These are phyloP conservation scores for Phania funesta DNA, from an alignment of 2,888 invertebrate genomes.

Conservation along the genomic window DNA sequence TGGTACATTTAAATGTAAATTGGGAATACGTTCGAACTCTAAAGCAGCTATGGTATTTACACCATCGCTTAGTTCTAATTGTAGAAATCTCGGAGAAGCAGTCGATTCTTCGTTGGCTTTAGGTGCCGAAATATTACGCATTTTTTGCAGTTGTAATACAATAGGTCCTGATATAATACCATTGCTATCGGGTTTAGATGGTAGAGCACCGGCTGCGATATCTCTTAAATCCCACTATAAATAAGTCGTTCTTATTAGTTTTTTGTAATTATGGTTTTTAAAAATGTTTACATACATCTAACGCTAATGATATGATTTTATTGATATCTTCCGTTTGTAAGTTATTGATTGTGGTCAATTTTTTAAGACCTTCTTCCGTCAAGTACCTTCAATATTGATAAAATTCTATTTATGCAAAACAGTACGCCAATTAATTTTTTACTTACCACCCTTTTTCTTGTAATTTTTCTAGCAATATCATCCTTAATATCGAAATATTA, in stretches of 20 bases:
- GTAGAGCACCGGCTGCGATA: constrained; percentile 87
- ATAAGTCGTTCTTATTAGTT: neutral
- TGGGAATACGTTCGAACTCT: constrained; percentile 87
- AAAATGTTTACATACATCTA: constrained; percentile 86
- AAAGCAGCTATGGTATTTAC: constrained; percentile 88
- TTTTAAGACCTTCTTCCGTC: constrained; percentile 86
- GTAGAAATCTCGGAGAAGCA: constrained; percentile 90
- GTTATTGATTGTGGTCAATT: constrained; percentile 81
- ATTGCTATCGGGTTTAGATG: constrained; percentile 82
- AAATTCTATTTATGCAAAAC: neutral
- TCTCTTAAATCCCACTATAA: constrained; percentile 86
- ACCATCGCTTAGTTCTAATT: constrained; percentile 92
- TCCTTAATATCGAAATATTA: constrained; percentile 73
- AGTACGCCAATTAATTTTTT: neutral
- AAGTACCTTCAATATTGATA: constrained; percentile 83
- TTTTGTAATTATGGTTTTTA: neutral
- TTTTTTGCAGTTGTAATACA: constrained; percentile 92
- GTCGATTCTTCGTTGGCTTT: constrained; percentile 93
- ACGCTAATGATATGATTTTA: constrained; percentile 84
- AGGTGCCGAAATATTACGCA: constrained; percentile 93
- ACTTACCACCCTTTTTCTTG: constrained; percentile 85
- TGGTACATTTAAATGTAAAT: constrained; percentile 89
- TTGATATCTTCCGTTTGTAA: constrained; percentile 81
- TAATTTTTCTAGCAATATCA: constrained; percentile 84
- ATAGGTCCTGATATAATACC: constrained; percentile 82